Base-by-base conservation (phyloP, 2,113 vertebrate genomes). In the Ctenodactylus gundi region DNA sequence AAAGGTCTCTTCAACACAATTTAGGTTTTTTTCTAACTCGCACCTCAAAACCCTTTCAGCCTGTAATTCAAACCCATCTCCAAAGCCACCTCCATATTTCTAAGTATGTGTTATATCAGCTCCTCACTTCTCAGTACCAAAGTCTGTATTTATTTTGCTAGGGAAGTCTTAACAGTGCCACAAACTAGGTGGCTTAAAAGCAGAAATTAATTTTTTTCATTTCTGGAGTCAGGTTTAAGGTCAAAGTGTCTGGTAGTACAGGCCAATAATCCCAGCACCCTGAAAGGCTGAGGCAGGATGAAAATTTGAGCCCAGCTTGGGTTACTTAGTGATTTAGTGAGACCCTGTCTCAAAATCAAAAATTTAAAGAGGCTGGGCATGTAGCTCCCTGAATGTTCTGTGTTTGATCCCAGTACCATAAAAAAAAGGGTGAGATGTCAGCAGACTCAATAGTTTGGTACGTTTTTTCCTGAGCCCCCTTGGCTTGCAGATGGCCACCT, bases 401-500 rank as follows among this genome's bases (percentile, higher is more conserved):
- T n/a, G n/a, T n/a, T n/a, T n/a, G n/a, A n/a, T n/a, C n/a, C n/a
- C n/a, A n/a, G n/a, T n/a, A n/a, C n/a, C n/a, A n/a, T n/a, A n/a
- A n/a, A n/a, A n/a, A n/a, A n/a, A n/a, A n/a, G n/a, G n/a, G n/a
- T n/a, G n/a, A n/a, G n/a, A n/a, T n/a, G n/a, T n/a, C n/a, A n/a
- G n/a, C n/a, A n/a, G n/a, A n/a, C n/a, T n/a, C n/a, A n/a, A n/a
- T n/a, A n/a, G n/a, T n/a, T n/a, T n/a, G n/a, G 14, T 13, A 8
- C 0, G 27, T 17, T 64, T 73, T 67, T 67, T 17, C 13, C 1
- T 39, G 39, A 34, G 53, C 34, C 14, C 57, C 31, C 11, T 1
- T n/a, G 21, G 4, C 8, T 25, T 21, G 9, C 6, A 31, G 9
- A 11, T 0, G 4, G 31, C 41, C 17, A 1, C 6, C 4, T 29